Percentiles rank a stretch among this genome's conserved stretches.
Conservation (phyloP, 2,888 invertebrate species). For the Epirrita christyi region DNA sequence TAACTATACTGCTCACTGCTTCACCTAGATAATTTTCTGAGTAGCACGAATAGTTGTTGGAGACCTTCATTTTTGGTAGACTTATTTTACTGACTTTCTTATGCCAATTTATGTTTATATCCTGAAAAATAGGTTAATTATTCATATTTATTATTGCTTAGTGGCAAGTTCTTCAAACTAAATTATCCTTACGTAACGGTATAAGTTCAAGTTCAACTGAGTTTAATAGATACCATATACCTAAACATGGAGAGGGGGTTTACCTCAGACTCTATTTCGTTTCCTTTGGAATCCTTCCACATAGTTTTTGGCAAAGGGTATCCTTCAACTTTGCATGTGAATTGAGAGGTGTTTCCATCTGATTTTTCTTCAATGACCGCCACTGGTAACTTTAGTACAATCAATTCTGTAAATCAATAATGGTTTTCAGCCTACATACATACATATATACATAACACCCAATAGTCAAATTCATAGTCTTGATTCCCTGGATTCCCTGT, state of each 20-base stretch:
- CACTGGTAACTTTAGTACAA: slow-evolving; percentile 16
- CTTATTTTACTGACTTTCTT: slow-evolving; percentile 3
- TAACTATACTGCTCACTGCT: neutral
- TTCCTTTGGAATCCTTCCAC: slow-evolving; percentile 13
- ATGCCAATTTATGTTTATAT: slow-evolving; percentile 3
- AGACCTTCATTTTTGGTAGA: slow-evolving; percentile 6
- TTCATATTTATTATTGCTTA: too few relatives aligned
- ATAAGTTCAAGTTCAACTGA: too few relatives aligned
- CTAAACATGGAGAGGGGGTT: neutral
- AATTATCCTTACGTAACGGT: neutral
- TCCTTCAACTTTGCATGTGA: slow-evolving; percentile 16
- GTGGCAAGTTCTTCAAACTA: neutral
- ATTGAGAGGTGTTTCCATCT: neutral
- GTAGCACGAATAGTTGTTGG: slow-evolving; percentile 12
- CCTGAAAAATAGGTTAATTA: slow-evolving; percentile 13
- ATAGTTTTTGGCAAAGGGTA: slow-evolving; percentile 17
- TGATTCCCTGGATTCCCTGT: too few relatives aligned
- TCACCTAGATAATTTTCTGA: slow-evolving; percentile 14
- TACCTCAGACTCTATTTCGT: slow-evolving; percentile 9
- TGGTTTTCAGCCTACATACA: too few relatives aligned
- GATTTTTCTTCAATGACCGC: slow-evolving; percentile 5
- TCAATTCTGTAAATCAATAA: slow-evolving; percentile 15
- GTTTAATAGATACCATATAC: neutral
- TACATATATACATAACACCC: too few relatives aligned
- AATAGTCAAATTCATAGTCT: too few relatives aligned